Conservation (phyloP, 2,888 invertebrate genomes). For the Eretmocerus hayati region DNA sequence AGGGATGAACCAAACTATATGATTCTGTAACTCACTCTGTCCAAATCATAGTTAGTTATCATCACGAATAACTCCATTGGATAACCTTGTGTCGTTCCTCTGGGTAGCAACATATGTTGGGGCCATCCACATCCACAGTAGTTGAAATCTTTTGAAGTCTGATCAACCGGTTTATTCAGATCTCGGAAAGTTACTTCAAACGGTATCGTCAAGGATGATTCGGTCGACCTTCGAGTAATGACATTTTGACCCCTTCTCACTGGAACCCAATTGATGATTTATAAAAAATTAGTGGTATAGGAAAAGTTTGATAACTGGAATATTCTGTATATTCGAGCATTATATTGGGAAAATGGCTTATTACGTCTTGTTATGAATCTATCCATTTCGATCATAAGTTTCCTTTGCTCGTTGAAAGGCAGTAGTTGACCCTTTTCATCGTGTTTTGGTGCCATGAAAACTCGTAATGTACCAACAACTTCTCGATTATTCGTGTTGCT, state of each 20-base stretch:
- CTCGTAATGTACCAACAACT: slow-evolving; percentile 62
- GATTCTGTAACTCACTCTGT: slow-evolving; percentile 55
- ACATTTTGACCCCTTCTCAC: slow-evolving; percentile 63
- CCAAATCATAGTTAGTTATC: slow-evolving; percentile 66
- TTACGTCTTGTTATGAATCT: slow-evolving; percentile 60
- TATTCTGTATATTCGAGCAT: no score
- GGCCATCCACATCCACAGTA: slow-evolving; percentile 90
- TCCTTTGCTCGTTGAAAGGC: slow-evolving; percentile 56
- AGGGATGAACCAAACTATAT: no score
- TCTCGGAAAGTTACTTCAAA: slow-evolving; percentile 76
- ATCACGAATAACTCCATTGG: slow-evolving; percentile 67
- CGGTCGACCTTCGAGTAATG: slow-evolving; percentile 58
- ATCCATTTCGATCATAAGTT: slow-evolving; percentile 65
- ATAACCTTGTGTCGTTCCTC: slow-evolving; percentile 62
- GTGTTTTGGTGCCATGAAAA: slow-evolving; percentile 61
- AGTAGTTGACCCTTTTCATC: slow-evolving; percentile 60
- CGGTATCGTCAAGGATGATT: slow-evolving; percentile 79
- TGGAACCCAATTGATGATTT: slow-evolving; percentile 28
- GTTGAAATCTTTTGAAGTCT: slow-evolving; percentile 47
- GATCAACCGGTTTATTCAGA: slow-evolving; percentile 58
- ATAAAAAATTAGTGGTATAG: background rate
- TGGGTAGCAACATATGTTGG: slow-evolving; percentile 72
- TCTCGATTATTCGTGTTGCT: slow-evolving; percentile 56
- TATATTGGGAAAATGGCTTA: no score
- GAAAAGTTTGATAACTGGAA: no score